phyloP scores from a whole-genome alignment of 2,888 invertebrate species.

The Caprella mutica region DNA sequence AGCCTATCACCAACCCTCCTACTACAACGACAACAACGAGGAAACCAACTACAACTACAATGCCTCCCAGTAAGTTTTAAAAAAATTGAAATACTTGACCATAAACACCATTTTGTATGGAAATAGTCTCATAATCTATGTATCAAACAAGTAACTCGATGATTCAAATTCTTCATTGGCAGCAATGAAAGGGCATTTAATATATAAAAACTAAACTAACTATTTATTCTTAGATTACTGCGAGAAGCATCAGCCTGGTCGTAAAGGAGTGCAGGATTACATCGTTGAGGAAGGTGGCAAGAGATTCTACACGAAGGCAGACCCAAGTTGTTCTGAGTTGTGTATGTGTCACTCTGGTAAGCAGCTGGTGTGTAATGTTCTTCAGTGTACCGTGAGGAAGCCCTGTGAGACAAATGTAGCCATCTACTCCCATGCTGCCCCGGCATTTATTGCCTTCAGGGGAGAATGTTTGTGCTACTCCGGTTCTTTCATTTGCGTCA shows the following conservation, averaged over 20 bases:
- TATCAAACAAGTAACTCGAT: too few relatives aligned
- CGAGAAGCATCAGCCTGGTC: constrained; percentile 13
- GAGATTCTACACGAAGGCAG: constrained; percentile 23
- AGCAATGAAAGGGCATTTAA: too few relatives aligned
- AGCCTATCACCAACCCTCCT: neutral
- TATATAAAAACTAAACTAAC: too few relatives aligned
- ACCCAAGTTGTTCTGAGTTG: constrained; percentile 67
- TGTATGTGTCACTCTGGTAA: constrained; percentile 70
- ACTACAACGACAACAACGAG: constrained; percentile 22
- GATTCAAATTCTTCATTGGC: too few relatives aligned
- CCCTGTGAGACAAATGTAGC: constrained; percentile 34
- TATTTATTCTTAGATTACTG: constrained; percentile 20
- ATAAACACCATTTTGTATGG: too few relatives aligned
- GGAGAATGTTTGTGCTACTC: constrained; percentile 36
- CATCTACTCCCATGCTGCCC: constrained; percentile 35
- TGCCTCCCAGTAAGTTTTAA: constrained; percentile 29
- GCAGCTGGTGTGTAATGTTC: constrained; percentile 68
- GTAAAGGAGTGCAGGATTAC: constrained; percentile 12
- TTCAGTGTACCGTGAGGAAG: constrained; percentile 60
- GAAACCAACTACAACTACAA: constrained; percentile 22
- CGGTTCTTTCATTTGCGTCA: constrained; percentile 37
- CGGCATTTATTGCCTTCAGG: constrained; percentile 35
- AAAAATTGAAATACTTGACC: too few relatives aligned
- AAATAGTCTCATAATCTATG: too few relatives aligned
- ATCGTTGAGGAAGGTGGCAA: constrained; percentile 28